Base-by-base conservation (phyloP, 2,888 invertebrate species). In the Biston betularia region DNA sequence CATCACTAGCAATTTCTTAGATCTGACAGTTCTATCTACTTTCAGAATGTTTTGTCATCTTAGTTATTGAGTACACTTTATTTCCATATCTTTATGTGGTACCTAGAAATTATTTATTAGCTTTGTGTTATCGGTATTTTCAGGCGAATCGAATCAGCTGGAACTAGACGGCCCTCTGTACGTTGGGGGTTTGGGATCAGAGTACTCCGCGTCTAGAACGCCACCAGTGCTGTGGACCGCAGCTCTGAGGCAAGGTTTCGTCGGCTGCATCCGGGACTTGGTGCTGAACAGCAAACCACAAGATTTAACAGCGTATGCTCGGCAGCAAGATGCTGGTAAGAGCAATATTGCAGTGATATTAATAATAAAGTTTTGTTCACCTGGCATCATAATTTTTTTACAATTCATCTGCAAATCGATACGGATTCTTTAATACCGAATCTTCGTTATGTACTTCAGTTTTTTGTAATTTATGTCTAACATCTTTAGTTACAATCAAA, bases 201-300 rank as follows among this genome's bases (percentile, higher is more conserved):
- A 97, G 40, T 97, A 97, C 83, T 96, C 96, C 0, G 96, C 96
- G 34, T 94, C 96, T 8, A 95, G 96, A 50, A 95, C 98, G 59
- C 98, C 98, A 0, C 95, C 97, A 1, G 97, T 97, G 15, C 92
- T 99, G 68, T 99, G 98, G 98, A 97, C 98, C 0, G 98, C 97
- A 0, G 96, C 97, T 8, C 90, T 99, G 61, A 95, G 97, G 65
- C 97, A 97, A 80, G 99, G 99, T 33, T 99, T 97, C 85, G 98
- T 99, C 8, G 99, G 99, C 2, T 99, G 99, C 86, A 95, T 99
- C 82, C 95, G 98, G 74, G 98, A 98, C 85, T 94, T 99, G 78
- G 96, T 97, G 74, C 94, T 98, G 81, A 98, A 98, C 85, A 97
- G 97, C 55, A 96, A 97, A 78, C 96, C 97, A 0, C 96, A 98